Evolutionary conservation across 64 coral and sea anemone species (phyloP).

Genomic region (Actinia equina): DNA sequence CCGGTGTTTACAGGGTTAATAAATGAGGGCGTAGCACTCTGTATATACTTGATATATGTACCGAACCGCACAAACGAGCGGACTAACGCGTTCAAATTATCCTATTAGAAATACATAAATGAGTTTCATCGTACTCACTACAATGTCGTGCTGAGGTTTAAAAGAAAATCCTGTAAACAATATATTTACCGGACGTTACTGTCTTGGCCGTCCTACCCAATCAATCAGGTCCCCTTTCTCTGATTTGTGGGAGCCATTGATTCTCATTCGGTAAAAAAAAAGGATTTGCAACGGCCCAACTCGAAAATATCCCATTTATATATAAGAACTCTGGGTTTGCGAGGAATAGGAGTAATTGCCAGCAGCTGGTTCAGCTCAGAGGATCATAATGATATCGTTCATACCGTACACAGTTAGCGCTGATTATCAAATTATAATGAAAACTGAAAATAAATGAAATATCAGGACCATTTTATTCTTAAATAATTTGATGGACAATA

Average conservation of each 20-base stretch:
- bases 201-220: neutral
- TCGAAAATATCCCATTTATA: too few species aligned
- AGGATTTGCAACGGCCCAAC: neutral
- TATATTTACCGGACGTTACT: neutral
- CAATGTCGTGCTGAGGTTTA: neutral
- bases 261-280: neutral
- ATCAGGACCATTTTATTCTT: neutral
- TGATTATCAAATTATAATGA: neutral
- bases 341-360: neutral
- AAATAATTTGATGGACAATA: neutral
- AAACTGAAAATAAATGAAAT: neutral
- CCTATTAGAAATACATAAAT: neutral
- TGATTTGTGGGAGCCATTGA: neutral
- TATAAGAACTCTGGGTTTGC: neutral
- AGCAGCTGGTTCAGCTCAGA: neutral
- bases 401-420: neutral
- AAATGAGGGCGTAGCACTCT: neutral
- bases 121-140: neutral
- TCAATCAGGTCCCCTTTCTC: neutral
- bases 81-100: neutral
- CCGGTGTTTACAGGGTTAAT: neutral
- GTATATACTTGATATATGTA: neutral
- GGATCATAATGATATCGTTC: neutral
- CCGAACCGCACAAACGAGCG: neutral
- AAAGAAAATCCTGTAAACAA: neutral